Conservation (phyloP, 2,888 invertebrate genomes). For the Mythimna loreyi region DNA sequence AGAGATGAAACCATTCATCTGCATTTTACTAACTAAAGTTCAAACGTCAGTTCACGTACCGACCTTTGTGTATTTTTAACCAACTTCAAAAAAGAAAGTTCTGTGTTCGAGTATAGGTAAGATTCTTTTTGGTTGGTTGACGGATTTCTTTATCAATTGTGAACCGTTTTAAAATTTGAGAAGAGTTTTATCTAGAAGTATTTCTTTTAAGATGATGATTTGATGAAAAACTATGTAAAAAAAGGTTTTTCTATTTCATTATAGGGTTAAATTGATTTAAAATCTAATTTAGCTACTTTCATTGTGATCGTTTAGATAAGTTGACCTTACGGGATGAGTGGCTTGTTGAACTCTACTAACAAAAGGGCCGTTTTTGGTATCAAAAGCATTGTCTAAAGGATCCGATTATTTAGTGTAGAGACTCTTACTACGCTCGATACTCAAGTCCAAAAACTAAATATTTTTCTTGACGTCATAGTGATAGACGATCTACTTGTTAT, state of each 20-base stretch:
- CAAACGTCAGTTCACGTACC: constrained; percentile 31
- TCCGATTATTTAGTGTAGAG: constrained; percentile 7
- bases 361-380: constrained; percentile 25
- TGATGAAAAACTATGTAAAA: no score
- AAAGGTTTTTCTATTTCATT: background rate
- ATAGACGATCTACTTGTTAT: constrained; percentile 33
- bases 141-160: no score
- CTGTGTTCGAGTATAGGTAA: no score
- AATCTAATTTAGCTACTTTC: constrained; percentile 7
- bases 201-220: no score
- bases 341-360: constrained; percentile 27
- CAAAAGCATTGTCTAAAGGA: constrained; percentile 20
- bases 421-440: background rate
- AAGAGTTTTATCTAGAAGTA: no score
- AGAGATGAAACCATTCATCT: constrained; percentile 62
- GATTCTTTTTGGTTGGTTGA: no score
- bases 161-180: no score
- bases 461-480: constrained; percentile 26
- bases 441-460: constrained; percentile 8
- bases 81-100: no score
- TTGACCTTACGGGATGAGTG: constrained; percentile 24
- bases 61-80: constrained; percentile 22
- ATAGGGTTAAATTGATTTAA: constrained; percentile 9
- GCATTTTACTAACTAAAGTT: constrained; percentile 31
- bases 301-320: constrained; percentile 13